Evolutionary conservation across 2,888 invertebrate species (phyloP).

Genomic region (Drosophila mayaguana): DNA sequence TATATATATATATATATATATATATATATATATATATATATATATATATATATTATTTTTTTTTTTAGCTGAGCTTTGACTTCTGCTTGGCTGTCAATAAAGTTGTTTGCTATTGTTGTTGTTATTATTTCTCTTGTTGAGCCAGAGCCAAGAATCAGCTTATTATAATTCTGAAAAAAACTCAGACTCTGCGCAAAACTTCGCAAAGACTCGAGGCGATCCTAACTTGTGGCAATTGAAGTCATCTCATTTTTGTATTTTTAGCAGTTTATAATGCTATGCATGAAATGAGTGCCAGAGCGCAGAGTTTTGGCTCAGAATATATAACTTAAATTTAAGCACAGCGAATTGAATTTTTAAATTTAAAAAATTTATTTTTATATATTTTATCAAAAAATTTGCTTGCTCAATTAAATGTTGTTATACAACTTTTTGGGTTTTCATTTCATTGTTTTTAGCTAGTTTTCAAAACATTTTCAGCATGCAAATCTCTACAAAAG

Average conservation of each 20-base stretch:
- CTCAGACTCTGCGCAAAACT: constrained; percentile 24
- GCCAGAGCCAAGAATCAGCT: constrained; percentile 19
- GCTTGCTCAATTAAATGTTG: not conserved
- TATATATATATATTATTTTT: not conserved
- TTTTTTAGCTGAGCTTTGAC: constrained; percentile 36
- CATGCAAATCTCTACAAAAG: not conserved
- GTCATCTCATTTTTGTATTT: no score
- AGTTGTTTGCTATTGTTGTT: constrained; percentile 19
- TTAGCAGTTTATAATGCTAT: not conserved
- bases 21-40: not conserved
- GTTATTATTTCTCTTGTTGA: constrained; percentile 10
- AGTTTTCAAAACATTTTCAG: not conserved
- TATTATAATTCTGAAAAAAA: constrained; percentile 43
- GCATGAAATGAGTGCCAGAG: not conserved
- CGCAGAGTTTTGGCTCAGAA: not conserved
- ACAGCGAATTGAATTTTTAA: no score
- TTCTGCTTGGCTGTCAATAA: constrained; percentile 38
- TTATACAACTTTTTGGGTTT: not conserved
- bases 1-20: not conserved
- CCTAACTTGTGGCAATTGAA: constrained; percentile 6
- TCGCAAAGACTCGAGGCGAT: constrained; percentile 10
- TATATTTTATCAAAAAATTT: no score
- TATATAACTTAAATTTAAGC: not conserved
- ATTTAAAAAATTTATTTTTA: no score
- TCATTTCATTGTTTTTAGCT: not conserved